A percentile compares a stretch with the other conserved stretches of the same genome.
Conservation (phyloP, 2,113 vertebrate genomes). For the Rallus limicola region DNA sequence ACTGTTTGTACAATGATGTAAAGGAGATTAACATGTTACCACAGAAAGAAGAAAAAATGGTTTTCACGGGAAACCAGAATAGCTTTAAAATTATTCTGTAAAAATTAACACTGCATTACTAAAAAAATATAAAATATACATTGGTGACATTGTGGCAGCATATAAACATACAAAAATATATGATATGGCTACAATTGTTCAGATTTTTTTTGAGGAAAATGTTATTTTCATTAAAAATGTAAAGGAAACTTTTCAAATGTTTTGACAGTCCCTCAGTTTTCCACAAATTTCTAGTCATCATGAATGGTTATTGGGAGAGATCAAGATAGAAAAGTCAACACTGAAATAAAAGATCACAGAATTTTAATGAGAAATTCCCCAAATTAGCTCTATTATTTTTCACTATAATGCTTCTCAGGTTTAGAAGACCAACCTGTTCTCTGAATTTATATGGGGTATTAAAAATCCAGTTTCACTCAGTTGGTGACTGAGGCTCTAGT, state of each 20-base stretch:
- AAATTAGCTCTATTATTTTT: not conserved
- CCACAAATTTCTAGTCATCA: not conserved
- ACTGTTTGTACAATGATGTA: not conserved
- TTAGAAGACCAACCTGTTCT: not conserved
- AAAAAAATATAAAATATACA: not conserved
- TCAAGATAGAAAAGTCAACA: not conserved
- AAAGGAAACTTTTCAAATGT: not conserved
- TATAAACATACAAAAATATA: not conserved
- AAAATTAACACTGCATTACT: not conserved
- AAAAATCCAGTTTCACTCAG: not conserved
- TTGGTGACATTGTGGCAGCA: not conserved
- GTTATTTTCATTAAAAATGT: not conserved
- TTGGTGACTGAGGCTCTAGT: not conserved
- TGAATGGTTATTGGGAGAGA: rapidly evolving
- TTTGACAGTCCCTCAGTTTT: not conserved
- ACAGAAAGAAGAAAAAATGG: not conserved
- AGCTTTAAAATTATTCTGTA: not conserved
- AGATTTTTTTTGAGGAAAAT: not conserved
- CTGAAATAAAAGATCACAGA: not conserved
- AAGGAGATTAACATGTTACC: not conserved
- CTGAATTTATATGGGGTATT: not conserved
- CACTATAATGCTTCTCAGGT: not conserved
- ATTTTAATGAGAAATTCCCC: not conserved
- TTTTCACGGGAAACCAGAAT: not conserved
- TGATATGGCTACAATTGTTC: not conserved